Evolutionary conservation across 2,113 vertebrate species (phyloP).

Genomic region (Entelurus aequoreus): DNA sequence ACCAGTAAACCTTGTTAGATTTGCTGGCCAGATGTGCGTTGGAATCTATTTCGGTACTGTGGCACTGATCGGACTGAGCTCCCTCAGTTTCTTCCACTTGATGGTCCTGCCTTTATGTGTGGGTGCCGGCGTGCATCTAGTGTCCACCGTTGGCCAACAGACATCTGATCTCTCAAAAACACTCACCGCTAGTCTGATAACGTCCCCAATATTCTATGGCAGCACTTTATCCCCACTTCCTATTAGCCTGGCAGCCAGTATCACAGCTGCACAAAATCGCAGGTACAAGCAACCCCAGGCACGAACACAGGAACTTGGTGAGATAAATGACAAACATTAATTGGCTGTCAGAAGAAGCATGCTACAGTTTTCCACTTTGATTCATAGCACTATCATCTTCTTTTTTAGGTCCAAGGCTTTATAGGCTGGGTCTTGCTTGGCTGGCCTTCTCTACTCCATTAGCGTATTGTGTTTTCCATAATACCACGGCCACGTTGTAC

Average conservation of each 20-base stretch:
- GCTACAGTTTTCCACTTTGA: neutral
- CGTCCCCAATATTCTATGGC: slow-evolving; percentile 81
- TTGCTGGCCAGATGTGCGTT: slow-evolving; percentile 77
- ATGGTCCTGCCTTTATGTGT: slow-evolving; percentile 79
- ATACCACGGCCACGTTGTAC: slow-evolving; percentile 75
- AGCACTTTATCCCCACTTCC: slow-evolving; percentile 77
- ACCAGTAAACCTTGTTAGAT: slow-evolving; percentile 65
- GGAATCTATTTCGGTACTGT: slow-evolving; percentile 83
- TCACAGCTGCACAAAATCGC: slow-evolving; percentile 73
- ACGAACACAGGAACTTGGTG: slow-evolving; percentile 56
- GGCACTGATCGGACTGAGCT: slow-evolving; percentile 78
- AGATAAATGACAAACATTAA: neutral
- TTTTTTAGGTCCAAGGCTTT: slow-evolving; percentile 70
- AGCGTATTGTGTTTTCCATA: slow-evolving; percentile 74
- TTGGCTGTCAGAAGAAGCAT: neutral
- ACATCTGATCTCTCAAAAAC: slow-evolving; percentile 75
- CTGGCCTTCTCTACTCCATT: slow-evolving; percentile 79
- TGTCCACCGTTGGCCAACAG: slow-evolving; percentile 78
- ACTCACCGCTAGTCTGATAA: slow-evolving; percentile 72
- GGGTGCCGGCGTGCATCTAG: slow-evolving; percentile 82
- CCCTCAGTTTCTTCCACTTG: slow-evolving; percentile 76
- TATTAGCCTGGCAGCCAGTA: slow-evolving; percentile 77
- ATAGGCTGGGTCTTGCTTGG: slow-evolving; percentile 75
- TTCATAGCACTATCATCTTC: neutral
- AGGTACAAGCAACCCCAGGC: slow-evolving; percentile 56